Evolutionary conservation across 2,888 invertebrate genomes (phyloP).

Genomic region (Meloe dianella): DNA sequence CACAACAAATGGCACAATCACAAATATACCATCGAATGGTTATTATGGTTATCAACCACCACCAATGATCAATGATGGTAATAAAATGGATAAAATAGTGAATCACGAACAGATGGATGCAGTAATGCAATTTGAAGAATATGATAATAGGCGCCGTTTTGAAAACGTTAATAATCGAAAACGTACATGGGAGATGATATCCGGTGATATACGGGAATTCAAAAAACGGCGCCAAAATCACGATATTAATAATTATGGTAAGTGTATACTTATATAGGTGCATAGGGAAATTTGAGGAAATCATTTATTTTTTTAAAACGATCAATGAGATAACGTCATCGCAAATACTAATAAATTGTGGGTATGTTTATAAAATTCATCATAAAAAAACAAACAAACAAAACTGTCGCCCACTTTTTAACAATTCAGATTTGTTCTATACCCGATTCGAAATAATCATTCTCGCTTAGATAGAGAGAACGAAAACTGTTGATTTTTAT

Average conservation of each 20-base stretch:
- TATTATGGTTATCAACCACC: conserved; percentile 47
- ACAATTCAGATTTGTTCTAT: neutral
- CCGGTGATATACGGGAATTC: conserved; percentile 35
- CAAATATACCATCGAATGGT: conserved; percentile 42
- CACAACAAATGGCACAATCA: conserved; percentile 11
- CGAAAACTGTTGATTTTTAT: neutral
- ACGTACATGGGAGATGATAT: conserved; percentile 33
- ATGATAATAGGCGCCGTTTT: conserved; percentile 11
- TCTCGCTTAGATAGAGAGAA: too few relatives aligned
- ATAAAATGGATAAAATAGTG: conserved; percentile 17
- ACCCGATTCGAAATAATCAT: too few relatives aligned
- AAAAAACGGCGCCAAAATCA: conserved; percentile 54
- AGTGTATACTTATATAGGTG: neutral
- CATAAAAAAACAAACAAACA: too few relatives aligned
- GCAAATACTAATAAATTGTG: neutral
- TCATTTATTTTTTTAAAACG: too few relatives aligned
- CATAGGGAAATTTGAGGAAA: neutral
- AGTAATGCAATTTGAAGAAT: conserved; percentile 28
- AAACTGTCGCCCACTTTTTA: neutral
- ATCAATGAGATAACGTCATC: too few relatives aligned
- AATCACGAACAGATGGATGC: conserved; percentile 2
- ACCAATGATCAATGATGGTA: conserved; percentile 20
- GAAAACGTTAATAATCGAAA: conserved; percentile 32
- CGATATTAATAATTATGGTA: conserved; percentile 26
- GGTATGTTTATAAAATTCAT: neutral